Base-by-base conservation (phyloP, 2,113 vertebrate genomes). In the Stercorarius parasiticus region DNA sequence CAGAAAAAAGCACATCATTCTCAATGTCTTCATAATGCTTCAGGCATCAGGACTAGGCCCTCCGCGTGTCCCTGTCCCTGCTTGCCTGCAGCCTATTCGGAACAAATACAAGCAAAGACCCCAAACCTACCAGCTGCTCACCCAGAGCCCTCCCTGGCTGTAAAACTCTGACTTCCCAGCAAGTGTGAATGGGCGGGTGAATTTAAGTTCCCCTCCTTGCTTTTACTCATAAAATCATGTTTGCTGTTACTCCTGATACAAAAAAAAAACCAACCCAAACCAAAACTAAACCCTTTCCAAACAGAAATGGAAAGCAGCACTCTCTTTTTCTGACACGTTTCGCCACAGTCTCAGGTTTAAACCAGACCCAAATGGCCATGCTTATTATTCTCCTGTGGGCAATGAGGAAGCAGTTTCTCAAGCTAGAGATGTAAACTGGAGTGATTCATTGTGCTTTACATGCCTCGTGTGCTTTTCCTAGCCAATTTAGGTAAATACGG, bases 391-490 rank as follows among this genome's bases (percentile, higher is more conserved):
- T 94, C 94, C 83, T 82, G 78, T 95, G 73, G 87, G 94, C 84
- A 91, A 71, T 91, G 78, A 96, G 96, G 93, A 93, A 97, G 93
- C 50, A 77, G 70, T 95, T 95, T 87, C 85, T 95, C 93, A 95
- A 96, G 49, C 23, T 53, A 20, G 72, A 87, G 86, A 83, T 93
- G 85, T 92, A 94, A 95, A 95, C 77, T 61, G 62, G 82, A 90
- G 78, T 94, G 89, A 95, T 93, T 97, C 82, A 91, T 97, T 85
- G 90, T 42, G 73, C 80, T 92, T 87, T 91, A 76, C 66, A 13
- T 59, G 53, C 62, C 86, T 95, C 6, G 5, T 85, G 77, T 92
- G 79, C 62, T 96, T 96, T 93, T 95, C 27, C 58, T 80, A 59
- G 72, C 62, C 82, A 85, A 42, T 90, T 84, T 93, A 77, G 40